These are phyloP conservation scores for Pollenia griseotomentosa DNA, from an alignment of 2,888 invertebrate species.

Conservation along the genomic window DNA sequence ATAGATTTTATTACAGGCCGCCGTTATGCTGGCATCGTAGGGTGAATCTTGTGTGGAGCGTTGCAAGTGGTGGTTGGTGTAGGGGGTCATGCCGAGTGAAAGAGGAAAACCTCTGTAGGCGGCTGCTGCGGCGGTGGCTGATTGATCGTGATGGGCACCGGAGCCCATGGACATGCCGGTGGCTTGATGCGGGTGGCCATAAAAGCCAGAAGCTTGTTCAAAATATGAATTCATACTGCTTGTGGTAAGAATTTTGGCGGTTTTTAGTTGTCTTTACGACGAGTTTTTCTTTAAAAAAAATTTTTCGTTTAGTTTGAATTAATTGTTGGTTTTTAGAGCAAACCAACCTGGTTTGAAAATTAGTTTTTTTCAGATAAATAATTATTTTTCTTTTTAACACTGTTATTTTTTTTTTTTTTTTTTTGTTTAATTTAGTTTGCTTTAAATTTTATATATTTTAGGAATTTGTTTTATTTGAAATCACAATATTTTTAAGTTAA, in stretches of 20 bases:
- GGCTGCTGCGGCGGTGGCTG: slow-evolving; percentile 87
- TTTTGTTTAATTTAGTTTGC: slow-evolving; percentile 24
- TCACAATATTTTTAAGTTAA: slow-evolving; percentile 7
- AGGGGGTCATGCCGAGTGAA: slow-evolving; percentile 93
- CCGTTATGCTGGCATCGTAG: slow-evolving; percentile 95
- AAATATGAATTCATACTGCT: slow-evolving; percentile 96
- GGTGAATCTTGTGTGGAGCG: slow-evolving; percentile 95
- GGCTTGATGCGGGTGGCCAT: slow-evolving; percentile 95
- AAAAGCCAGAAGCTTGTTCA: slow-evolving; percentile 96
- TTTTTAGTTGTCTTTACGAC: slow-evolving; percentile 68
- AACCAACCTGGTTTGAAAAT: slow-evolving; percentile 13
- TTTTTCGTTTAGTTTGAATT: not conserved
- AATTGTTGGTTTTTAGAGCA: slow-evolving; percentile 25
- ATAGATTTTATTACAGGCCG: slow-evolving; percentile 90
- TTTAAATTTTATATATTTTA: slow-evolving; percentile 40
- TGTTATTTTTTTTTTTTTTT: slow-evolving; percentile 10
- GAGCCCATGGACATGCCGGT: slow-evolving; percentile 88
- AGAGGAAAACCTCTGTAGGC: slow-evolving; percentile 94
- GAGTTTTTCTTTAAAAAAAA: not conserved
- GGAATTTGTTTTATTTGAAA: slow-evolving; percentile 22
- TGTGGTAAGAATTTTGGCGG: slow-evolving; percentile 84
- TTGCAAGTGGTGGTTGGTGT: slow-evolving; percentile 91
- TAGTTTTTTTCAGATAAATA: not conserved
- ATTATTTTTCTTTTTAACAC: slow-evolving; percentile 27
- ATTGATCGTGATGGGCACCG: slow-evolving; percentile 90